phyloP scores from a whole-genome alignment of 2,113 vertebrate genomes.

The Orientallactaga bullata region DNA sequence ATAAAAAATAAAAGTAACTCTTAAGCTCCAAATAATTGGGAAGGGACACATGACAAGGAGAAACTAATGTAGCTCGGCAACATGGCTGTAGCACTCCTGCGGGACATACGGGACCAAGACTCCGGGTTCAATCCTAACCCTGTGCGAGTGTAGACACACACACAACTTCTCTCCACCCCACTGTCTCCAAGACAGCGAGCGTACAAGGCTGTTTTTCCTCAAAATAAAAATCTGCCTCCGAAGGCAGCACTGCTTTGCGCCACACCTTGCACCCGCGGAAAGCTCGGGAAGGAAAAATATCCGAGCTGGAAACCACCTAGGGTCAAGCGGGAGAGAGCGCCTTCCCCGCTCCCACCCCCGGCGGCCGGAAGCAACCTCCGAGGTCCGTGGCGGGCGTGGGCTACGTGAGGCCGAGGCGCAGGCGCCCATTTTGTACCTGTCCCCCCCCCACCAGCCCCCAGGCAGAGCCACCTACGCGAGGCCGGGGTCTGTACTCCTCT shows the following conservation, averaged over 20 bases:
- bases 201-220: background rate
- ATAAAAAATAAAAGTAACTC: background rate
- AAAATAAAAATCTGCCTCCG: background rate
- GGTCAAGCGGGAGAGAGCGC: background rate
- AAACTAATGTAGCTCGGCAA: slow-evolving; percentile 4
- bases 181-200: background rate
- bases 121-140: background rate
- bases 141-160: background rate
- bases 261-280: background rate
- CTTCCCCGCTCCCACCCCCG: no score
- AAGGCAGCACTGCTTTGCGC: background rate
- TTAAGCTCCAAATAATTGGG: background rate
- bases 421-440: slow-evolving; percentile 70
- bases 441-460: background rate
- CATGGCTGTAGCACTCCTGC: background rate
- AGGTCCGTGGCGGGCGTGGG: slow-evolving; percentile 20
- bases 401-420: background rate
- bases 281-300: background rate
- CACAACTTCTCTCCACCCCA: background rate
- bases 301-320: background rate
- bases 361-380: background rate
- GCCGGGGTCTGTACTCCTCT: background rate
- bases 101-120: background rate
- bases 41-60: background rate
- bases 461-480: background rate